phyloP scores from a whole-genome alignment of 2,888 invertebrate genomes.

The Clanis bilineata region DNA sequence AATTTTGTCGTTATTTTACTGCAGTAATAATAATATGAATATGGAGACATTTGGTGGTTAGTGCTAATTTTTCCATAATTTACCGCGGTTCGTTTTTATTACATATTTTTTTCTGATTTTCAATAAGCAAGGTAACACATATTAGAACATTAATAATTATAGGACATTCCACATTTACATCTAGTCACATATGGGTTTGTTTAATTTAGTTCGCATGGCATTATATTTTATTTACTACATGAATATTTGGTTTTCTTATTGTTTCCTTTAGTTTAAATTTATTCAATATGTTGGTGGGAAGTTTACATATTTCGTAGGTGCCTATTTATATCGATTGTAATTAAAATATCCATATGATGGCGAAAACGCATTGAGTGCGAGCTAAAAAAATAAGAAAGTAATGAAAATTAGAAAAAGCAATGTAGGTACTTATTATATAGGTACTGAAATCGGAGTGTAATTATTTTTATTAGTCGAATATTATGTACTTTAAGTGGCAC shows the following conservation, averaged over 20 bases:
- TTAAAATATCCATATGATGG: neutral
- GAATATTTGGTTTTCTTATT: constrained; percentile 15
- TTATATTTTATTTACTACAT: neutral
- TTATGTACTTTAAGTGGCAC: neutral
- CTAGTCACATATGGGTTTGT: constrained; percentile 55
- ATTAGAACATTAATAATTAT: constrained; percentile 20
- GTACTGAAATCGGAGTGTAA: neutral
- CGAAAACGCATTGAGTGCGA: neutral
- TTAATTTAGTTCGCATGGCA: constrained; percentile 13
- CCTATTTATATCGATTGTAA: neutral
- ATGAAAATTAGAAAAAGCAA: too few species aligned
- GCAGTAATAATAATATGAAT: too few species aligned
- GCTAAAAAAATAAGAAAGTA: neutral
- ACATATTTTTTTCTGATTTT: neutral
- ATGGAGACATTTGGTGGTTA: neutral
- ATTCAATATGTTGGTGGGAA: neutral
- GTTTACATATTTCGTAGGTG: neutral
- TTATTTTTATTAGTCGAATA: too few species aligned
- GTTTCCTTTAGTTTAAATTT: constrained; percentile 15
- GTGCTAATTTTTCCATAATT: neutral
- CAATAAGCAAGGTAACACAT: neutral
- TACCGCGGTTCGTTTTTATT: neutral
- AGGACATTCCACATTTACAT: constrained; percentile 72
- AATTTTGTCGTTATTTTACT: too few species aligned
- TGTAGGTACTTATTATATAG: too few species aligned